These are phyloP conservation scores for Spondyliosoma cantharus DNA, from an alignment of 2,797 vertebrate species.

Conservation along the genomic window DNA sequence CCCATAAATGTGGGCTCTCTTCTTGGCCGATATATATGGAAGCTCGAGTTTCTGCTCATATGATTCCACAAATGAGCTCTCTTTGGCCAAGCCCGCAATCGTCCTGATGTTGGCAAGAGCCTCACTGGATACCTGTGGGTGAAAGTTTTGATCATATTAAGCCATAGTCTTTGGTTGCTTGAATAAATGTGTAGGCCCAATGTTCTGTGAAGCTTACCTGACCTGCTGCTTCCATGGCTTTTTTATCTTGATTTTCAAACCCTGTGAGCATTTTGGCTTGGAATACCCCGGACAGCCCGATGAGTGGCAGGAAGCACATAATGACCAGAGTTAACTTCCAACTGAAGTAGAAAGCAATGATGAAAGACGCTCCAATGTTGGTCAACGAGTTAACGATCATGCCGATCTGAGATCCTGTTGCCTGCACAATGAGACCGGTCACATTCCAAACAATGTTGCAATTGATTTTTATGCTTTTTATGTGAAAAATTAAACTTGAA, in stretches of 20 bases:
- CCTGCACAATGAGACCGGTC: conserved; percentile 68
- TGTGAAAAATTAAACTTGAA: too few relatives aligned
- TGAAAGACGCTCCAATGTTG: conserved; percentile 83
- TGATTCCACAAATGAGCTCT: conserved; percentile 80
- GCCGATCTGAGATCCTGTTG: conserved; percentile 87
- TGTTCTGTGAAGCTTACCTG: conserved; percentile 68
- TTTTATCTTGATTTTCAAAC: conserved; percentile 85
- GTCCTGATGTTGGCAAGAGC: conserved; percentile 87
- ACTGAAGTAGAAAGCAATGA: conserved; percentile 88
- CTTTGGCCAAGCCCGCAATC: conserved; percentile 86
- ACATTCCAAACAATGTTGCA: not conserved
- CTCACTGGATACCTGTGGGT: conserved; percentile 84
- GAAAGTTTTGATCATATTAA: not conserved
- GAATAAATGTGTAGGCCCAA: not conserved
- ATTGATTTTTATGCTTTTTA: not conserved
- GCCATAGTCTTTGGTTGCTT: conserved; percentile 1
- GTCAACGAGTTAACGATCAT: conserved; percentile 86
- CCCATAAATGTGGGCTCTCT: conserved; percentile 83
- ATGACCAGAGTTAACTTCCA: conserved; percentile 87
- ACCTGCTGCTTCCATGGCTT: conserved; percentile 83
- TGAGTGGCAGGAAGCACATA: conserved; percentile 84
- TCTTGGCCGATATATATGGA: conserved; percentile 82
- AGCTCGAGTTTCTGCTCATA: conserved; percentile 80
- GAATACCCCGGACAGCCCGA: conserved; percentile 82
- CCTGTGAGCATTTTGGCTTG: conserved; percentile 87